A percentile compares a stretch with the other conserved stretches of the same genome.
Conservation (phyloP, 2,113 vertebrate species). For the Amphiprion ocellaris region DNA sequence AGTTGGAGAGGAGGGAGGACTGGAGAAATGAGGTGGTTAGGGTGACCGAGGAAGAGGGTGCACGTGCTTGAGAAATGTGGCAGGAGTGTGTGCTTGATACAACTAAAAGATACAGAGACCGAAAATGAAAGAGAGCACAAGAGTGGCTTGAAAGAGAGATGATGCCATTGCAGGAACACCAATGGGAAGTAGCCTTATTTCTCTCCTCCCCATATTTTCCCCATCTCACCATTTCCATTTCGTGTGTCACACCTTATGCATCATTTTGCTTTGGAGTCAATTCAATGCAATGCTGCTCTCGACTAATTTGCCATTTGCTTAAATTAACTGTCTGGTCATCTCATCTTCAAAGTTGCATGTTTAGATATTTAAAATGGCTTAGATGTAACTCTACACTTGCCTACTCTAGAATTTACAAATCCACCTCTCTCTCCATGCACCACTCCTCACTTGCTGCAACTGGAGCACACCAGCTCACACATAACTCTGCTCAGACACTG, state of each 20-base stretch:
- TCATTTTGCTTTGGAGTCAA: constrained; percentile 53
- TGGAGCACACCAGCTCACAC: too few species aligned
- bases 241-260: constrained; percentile 53
- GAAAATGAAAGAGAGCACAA: constrained; percentile 53
- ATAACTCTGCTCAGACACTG: too few species aligned
- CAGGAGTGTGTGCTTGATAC: constrained; percentile 55
- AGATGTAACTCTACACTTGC: too few species aligned
- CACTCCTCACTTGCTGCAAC: too few species aligned
- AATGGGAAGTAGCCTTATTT: constrained; percentile 32
- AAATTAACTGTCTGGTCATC: not conserved
- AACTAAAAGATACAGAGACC: constrained; percentile 56
- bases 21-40: constrained; percentile 73
- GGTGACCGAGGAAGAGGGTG: constrained; percentile 72
- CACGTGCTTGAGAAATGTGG: constrained; percentile 60
- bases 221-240: constrained; percentile 58
- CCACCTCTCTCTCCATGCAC: too few species aligned
- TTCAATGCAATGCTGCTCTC: constrained; percentile 35
- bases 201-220: not conserved
- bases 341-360: too few species aligned
- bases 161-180: constrained; percentile 61
- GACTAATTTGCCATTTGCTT: constrained; percentile 47
- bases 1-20: constrained; percentile 68
- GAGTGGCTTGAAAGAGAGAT: constrained; percentile 57
- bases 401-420: too few species aligned
- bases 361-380: too few species aligned